Evolutionary conservation across 2,888 invertebrate genomes (phyloP), one percentile per base, ranked within the genome.

Genomic region (Platycnemis pennipes): DNA sequence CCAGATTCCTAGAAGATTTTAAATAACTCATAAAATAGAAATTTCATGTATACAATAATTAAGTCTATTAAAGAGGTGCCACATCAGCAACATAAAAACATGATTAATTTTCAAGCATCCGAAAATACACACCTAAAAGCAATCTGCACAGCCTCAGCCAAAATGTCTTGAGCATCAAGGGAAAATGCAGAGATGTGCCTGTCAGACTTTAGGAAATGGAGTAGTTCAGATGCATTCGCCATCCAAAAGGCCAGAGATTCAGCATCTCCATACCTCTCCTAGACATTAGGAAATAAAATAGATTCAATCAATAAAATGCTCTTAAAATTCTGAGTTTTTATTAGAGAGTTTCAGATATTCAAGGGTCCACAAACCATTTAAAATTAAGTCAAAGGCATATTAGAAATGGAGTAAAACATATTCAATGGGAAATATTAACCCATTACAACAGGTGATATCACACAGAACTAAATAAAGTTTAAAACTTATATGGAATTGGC

Each of bases 201-300:
- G 97, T 99, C 99, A 95, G 98, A 99, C 96, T 99, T 99, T 69
- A 99, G 97, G 97, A 99, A 99, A 96, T 99, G 99, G 94, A 99
- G 97, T 94, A 99, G 97, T 97, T 99, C 99, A 85, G 99, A 99
- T 22, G 99, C 98, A 96, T 99, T 99, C 26, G 99, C 99, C 97
- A 99, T 98, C 99, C 99, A 99, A 96, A 99, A 98, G 0, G 99
- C 98, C 95, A 99, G 97, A 11, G 98, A 98, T 42, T 98, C 98
- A 0, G 98, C 98, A 96, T 99, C 99, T 95, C 98, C 98, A 96
- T 98, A 98, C 94, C 98, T 97, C 96, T 98, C 99, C 97, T 98
- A 96, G 0, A 96, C 94, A 91, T 89, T 88, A 94, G 56, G 94
- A n/a, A 94, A 88, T 26, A 42, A 56, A 16, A 22, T 22, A n/a